These are phyloP conservation scores for Pipa parva DNA, from an alignment of 2,113 vertebrate genomes.

Conservation along the genomic window DNA sequence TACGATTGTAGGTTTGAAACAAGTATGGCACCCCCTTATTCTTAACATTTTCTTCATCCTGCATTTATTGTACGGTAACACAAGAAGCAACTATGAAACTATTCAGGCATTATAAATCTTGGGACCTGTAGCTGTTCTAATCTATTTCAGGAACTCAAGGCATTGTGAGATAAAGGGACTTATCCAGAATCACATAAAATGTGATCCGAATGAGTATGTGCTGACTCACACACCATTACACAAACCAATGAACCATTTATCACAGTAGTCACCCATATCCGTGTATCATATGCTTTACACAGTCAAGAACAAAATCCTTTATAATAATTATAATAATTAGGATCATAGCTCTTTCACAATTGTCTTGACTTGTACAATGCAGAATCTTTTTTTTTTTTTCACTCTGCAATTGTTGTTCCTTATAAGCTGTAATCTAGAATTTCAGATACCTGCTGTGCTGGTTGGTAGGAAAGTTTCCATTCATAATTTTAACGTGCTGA, in stretches of 20 bases:
- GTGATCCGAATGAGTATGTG: neutral
- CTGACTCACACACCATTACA: neutral
- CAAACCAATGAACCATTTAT: slow-evolving; percentile 22
- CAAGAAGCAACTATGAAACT: slow-evolving; percentile 7
- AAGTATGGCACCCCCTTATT: too few relatives aligned
- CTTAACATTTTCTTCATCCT: neutral
- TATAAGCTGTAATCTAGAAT: too few relatives aligned
- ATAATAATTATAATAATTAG: slow-evolving; percentile 22
- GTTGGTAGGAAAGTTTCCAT: too few relatives aligned
- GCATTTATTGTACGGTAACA: neutral
- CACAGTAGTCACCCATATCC: neutral
- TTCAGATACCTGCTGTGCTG: too few relatives aligned
- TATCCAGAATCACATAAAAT: slow-evolving; percentile 24
- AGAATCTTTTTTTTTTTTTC: neutral
- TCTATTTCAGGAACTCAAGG: slow-evolving; percentile 21
- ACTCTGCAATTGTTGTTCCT: too few relatives aligned
- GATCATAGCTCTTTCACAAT: slow-evolving; percentile 12
- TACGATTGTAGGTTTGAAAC: too few relatives aligned
- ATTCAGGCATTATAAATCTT: slow-evolving; percentile 26
- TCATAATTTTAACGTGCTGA: too few relatives aligned
- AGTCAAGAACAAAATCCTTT: neutral
- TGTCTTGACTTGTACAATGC: slow-evolving; percentile 7
- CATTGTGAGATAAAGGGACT: slow-evolving; percentile 32
- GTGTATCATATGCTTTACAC: slow-evolving; percentile 3
- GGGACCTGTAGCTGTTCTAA: slow-evolving; percentile 24